Evolutionary conservation across 1,140 invertebrate genomes (phyloP).

Genomic region (Drosophila ohnishii): DNA sequence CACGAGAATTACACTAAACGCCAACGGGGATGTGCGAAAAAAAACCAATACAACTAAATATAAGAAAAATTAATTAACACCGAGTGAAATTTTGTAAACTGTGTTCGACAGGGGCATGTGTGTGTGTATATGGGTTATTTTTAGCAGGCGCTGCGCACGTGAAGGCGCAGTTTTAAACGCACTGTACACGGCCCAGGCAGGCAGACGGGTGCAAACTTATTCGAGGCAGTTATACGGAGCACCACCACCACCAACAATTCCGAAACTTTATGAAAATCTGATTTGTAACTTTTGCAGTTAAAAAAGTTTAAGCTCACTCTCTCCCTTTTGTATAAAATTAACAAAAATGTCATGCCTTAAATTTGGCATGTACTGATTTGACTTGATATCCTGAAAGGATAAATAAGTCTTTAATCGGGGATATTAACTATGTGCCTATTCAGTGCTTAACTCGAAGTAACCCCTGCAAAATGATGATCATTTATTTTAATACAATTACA

Average conservation of each 20-base stretch:
- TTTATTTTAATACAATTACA: background rate
- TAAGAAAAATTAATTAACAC: constrained; percentile 71
- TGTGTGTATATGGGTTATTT: constrained; percentile 49
- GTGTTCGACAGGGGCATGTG: constrained; percentile 1
- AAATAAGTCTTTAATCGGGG: background rate
- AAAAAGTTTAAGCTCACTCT: constrained; percentile 21
- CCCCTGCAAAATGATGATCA: background rate
- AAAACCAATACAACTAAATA: constrained; percentile 18
- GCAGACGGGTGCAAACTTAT: constrained; percentile 19
- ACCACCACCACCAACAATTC: constrained; percentile 26
- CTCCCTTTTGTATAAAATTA: constrained; percentile 15
- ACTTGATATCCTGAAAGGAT: constrained; percentile 15
- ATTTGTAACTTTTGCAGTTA: constrained; percentile 30
- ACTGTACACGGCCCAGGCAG: constrained; percentile 18
- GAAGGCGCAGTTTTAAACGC: constrained; percentile 57
- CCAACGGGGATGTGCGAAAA: constrained; percentile 17
- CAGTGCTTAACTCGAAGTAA: background rate
- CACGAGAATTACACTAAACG: constrained; percentile 50
- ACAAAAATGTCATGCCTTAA: constrained; percentile 2
- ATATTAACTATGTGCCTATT: background rate
- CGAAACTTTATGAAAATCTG: constrained; percentile 43
- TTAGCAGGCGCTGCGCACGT: constrained; percentile 70
- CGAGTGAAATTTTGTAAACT: constrained; percentile 41
- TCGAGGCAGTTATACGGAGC: constrained; percentile 5
- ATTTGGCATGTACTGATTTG: background rate